These are phyloP conservation scores for Cottus gobio DNA, from an alignment of 2,113 vertebrate genomes.

Conservation along the genomic window DNA sequence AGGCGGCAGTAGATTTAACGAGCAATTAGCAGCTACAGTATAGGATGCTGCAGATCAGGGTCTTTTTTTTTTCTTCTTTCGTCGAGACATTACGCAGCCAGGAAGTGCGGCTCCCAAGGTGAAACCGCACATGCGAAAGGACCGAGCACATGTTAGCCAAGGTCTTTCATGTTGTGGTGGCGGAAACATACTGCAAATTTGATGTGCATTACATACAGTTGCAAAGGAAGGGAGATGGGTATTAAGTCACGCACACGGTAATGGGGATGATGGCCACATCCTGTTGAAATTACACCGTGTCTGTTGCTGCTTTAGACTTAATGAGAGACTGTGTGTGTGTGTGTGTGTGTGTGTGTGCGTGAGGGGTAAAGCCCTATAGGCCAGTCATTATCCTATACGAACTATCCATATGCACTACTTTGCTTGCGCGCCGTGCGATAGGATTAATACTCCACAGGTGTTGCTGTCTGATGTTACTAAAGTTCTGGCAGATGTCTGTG, in stretches of 20 bases:
- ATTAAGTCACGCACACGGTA: constrained; percentile 74
- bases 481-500: constrained; percentile 32
- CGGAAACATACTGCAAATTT: constrained; percentile 62
- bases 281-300: constrained; percentile 76
- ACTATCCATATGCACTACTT: constrained; percentile 61
- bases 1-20: constrained; percentile 67
- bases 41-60: constrained; percentile 46
- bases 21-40: constrained; percentile 67
- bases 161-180: constrained; percentile 62
- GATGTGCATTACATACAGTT: constrained; percentile 60
- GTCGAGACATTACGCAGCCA: constrained; percentile 53
- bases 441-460: constrained; percentile 71
- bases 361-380: constrained; percentile 62
- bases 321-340: constrained; percentile 52
- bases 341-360: constrained; percentile 11
- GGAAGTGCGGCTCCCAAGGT: constrained; percentile 59
- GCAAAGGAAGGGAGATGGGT: constrained; percentile 61
- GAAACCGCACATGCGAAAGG: constrained; percentile 55
- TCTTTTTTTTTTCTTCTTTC: constrained; percentile 46
- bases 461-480: constrained; percentile 53
- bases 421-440: constrained; percentile 7
- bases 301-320: constrained; percentile 74
- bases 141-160: constrained; percentile 41
- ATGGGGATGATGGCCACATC: constrained; percentile 74
- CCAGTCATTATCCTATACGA: constrained; percentile 72